Base-by-base conservation (phyloP, 1,140 invertebrate genomes). In the Zaprionus ghesquierei region DNA sequence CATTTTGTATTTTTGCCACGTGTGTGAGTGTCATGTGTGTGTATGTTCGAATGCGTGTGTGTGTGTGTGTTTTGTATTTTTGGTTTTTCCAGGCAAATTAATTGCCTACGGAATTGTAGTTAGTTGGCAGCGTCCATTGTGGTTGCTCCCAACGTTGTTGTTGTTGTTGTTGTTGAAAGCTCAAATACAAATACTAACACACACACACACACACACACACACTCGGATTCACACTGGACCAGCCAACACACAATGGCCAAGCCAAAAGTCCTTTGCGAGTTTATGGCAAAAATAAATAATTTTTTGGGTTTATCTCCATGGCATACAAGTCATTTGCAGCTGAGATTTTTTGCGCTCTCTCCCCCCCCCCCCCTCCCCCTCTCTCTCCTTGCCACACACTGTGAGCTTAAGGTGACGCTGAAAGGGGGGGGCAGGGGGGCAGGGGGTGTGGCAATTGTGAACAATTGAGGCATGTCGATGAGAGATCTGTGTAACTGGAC, bases 281-380 rank as follows among this genome's bases (percentile, higher is more conserved):
- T 87, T 87, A 89, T 87, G 82, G 84, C 62, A 87, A 87, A 87
- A 87, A 87, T 87, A 87, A 87, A 87, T 87, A 87, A 87, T 87
- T 87, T n/a, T 84, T 87, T 64, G 81, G 82, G 84, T 79, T 87
- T 87, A 87, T 87, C 82, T 87, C 82, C 87, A 87, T 89, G 82
- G 82, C 79, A 87, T 81, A 87, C 82, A 87, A 89, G 82, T 87
- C 84, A 87, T 87, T 87, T 87, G 82, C 82, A 87, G 82, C 79
- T 89, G 82, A 87, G 78, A 70, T 87, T 89, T 89, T 86, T 87
- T 85, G 6, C 49, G 46, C 41, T 55, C 51, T 22, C 22, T 9
- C 13, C 6, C 20, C 29, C 33, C 23, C 55, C 51, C 20, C 18
- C n/a, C 6, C 8, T 25, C 27, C 29, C 56, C 15, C 29, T 29